Conservation (phyloP, 2,113 vertebrate genomes). For the Parus major region DNA sequence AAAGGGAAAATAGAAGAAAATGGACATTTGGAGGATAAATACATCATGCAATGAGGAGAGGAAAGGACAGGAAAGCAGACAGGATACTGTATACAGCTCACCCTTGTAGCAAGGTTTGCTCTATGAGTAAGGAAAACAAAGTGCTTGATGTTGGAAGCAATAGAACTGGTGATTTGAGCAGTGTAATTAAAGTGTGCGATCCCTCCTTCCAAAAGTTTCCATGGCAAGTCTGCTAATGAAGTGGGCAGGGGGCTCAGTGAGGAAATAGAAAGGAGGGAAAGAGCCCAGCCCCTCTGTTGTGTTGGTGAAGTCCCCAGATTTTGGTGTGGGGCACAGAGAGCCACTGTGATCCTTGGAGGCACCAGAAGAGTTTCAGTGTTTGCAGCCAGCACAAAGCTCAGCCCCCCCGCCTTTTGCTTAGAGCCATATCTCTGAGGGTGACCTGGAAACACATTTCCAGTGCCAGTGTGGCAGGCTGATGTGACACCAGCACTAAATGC, state of each 20-base stretch:
- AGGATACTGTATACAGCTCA: neutral
- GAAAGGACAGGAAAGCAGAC: neutral
- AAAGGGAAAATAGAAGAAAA: neutral
- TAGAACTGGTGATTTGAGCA: neutral
- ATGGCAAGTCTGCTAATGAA: neutral
- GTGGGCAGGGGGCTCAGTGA: neutral
- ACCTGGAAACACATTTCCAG: neutral
- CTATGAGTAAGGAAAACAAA: neutral
- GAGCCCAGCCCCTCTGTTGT: neutral
- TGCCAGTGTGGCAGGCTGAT: neutral
- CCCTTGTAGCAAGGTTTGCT: neutral
- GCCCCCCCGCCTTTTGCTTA: neutral
- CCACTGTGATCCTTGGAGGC: accelerated
- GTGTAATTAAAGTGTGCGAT: neutral
- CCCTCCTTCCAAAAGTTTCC: neutral
- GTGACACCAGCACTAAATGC: neutral
- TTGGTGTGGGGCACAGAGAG: neutral
- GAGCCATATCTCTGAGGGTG: neutral
- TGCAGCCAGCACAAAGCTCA: neutral
- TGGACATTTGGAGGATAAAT: neutral
- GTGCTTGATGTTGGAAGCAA: neutral
- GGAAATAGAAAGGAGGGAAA: neutral
- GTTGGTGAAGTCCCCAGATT: neutral
- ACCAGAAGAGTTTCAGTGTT: neutral
- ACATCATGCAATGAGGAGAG: neutral